A percentile compares a stretch with the other conserved stretches of the same genome.
phyloP scores from a whole-genome alignment of 2,113 vertebrate genomes.

The Pelecanoides urinatrix region DNA sequence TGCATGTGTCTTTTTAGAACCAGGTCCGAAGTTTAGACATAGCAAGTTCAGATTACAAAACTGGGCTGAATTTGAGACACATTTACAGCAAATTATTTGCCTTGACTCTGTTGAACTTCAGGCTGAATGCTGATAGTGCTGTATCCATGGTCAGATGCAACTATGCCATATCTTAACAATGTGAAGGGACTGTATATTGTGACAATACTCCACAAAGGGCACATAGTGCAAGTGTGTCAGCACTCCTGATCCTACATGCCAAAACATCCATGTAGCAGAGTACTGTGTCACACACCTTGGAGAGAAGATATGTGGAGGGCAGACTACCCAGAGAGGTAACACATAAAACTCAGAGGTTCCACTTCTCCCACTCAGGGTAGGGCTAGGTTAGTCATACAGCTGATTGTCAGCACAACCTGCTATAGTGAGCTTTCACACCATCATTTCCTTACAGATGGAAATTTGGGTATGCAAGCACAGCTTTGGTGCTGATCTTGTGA shows the following conservation, averaged over 20 bases:
- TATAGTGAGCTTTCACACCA: not conserved
- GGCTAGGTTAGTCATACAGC: not conserved
- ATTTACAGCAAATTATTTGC: not conserved
- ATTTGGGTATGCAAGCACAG: not conserved
- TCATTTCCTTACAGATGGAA: not conserved
- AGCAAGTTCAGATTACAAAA: not conserved
- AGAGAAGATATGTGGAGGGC: not conserved
- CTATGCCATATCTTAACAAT: not conserved
- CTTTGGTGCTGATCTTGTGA: not conserved
- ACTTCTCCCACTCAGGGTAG: not conserved
- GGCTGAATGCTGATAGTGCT: not conserved
- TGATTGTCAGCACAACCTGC: not conserved
- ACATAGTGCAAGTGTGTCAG: not conserved
- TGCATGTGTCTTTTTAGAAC: not conserved
- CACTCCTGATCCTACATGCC: no score
- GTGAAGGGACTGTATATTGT: not conserved
- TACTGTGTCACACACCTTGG: rapidly evolving
- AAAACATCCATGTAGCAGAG: not conserved
- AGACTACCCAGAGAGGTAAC: not conserved
- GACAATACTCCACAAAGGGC: not conserved
- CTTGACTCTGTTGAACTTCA: not conserved
- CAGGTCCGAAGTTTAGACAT: not conserved
- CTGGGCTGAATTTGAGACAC: not conserved
- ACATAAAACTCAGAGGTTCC: not conserved
- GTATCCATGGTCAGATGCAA: not conserved